These are phyloP conservation scores for Gallinago undulata DNA, from an alignment of 2,113 vertebrate genomes.

Conservation along the genomic window DNA sequence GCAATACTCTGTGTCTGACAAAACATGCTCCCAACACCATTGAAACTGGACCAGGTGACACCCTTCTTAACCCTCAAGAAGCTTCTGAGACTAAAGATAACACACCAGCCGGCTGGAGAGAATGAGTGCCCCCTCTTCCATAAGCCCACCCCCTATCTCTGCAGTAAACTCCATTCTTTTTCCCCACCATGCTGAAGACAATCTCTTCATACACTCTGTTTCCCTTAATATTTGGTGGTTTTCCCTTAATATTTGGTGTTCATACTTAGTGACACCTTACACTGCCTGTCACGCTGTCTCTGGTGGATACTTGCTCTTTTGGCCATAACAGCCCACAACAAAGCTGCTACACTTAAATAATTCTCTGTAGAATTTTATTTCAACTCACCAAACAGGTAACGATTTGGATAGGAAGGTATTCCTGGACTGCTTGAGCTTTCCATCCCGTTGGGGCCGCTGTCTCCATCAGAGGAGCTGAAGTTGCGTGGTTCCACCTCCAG, in stretches of 20 bases:
- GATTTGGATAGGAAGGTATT: background rate
- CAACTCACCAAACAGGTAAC: background rate
- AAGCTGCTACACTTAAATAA: background rate
- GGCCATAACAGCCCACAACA: background rate
- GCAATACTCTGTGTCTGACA: background rate
- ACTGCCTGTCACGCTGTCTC: background rate
- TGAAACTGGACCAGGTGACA: background rate
- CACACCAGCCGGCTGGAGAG: background rate
- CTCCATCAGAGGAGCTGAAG: background rate
- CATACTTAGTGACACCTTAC: background rate
- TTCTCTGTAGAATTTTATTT: background rate
- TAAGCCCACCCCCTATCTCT: background rate
- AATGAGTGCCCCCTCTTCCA: background rate
- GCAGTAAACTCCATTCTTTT: background rate
- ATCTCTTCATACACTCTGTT: background rate
- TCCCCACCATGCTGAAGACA: background rate
- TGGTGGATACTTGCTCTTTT: background rate
- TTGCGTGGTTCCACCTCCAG: background rate
- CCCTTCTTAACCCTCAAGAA: background rate
- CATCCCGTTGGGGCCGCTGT: background rate
- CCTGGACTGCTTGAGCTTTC: background rate
- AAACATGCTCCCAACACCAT: background rate
- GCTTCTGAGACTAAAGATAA: background rate
- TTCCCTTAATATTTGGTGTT: background rate
- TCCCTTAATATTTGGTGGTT: background rate